Evolutionary conservation across 1,140 invertebrate species (phyloP).

Genomic region (Berghia stephanieae): DNA sequence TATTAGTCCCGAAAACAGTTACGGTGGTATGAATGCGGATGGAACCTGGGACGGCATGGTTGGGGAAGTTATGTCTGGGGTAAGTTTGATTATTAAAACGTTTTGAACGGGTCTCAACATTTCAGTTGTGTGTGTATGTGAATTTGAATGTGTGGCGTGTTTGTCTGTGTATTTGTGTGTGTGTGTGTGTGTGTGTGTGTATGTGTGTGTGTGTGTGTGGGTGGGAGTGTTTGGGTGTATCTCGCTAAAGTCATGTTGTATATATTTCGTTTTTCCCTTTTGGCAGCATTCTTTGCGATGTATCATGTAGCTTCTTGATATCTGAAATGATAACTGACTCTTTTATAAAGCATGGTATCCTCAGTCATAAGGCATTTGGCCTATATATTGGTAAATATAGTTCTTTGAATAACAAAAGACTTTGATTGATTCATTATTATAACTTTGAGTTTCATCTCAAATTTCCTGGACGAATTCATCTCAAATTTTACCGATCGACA

Average conservation of each 20-base stretch:
- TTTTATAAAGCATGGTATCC: too few relatives aligned
- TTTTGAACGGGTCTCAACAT: background rate
- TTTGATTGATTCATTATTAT: too few relatives aligned
- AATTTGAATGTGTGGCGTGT: constrained; percentile 12
- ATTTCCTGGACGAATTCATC: too few relatives aligned
- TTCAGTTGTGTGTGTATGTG: constrained; percentile 3
- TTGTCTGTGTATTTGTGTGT: background rate
- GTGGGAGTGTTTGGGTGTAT: background rate
- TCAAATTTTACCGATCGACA: too few relatives aligned
- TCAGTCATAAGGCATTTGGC: too few relatives aligned
- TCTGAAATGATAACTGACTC: too few relatives aligned
- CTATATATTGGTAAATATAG: too few relatives aligned
- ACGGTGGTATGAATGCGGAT: constrained; percentile 82
- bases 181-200: background rate
- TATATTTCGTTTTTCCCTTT: background rate
- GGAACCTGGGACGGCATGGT: constrained; percentile 87
- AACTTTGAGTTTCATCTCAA: too few relatives aligned
- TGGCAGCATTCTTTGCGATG: background rate
- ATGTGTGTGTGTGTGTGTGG: background rate
- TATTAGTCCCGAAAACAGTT: constrained; percentile 78
- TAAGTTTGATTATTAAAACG: constrained; percentile 47
- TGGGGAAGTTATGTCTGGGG: constrained; percentile 85
- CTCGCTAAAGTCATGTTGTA: background rate
- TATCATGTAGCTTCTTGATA: background rate
- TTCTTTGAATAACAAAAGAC: too few relatives aligned